Evolutionary conservation across 2,113 vertebrate species (phyloP).

Genomic region (Cyrtonyx montezumae): DNA sequence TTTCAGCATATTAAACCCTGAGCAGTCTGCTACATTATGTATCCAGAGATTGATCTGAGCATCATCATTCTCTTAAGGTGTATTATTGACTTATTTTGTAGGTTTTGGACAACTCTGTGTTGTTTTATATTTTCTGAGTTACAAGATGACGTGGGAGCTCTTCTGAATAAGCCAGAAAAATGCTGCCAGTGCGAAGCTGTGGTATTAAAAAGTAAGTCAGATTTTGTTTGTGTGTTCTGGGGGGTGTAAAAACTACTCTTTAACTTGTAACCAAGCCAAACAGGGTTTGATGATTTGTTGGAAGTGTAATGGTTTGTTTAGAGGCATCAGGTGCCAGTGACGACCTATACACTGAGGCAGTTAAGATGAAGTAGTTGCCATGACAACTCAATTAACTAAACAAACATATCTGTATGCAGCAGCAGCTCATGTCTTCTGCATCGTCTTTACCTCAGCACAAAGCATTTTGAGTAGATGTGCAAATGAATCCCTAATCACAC

Average conservation of each 20-base stretch:
- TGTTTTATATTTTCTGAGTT: neutral
- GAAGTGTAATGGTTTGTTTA: neutral
- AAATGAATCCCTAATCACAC: neutral
- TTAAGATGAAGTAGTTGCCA: conserved; percentile 42
- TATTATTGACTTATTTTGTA: neutral
- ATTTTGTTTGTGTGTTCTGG: too few species aligned
- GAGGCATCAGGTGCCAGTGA: neutral
- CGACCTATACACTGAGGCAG: neutral
- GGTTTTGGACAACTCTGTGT: neutral
- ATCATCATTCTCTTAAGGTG: neutral
- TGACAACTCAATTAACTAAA: conserved; percentile 57
- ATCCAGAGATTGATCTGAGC: neutral
- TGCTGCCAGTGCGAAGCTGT: neutral
- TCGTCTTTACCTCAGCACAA: neutral
- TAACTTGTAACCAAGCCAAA: neutral
- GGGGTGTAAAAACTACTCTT: neutral
- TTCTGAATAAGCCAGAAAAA: neutral
- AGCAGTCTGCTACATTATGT: neutral
- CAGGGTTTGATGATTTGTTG: neutral
- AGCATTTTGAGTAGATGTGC: neutral
- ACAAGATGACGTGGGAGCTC: neutral
- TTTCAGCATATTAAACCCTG: neutral
- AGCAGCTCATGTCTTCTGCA: neutral
- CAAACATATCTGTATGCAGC: conserved; percentile 20
- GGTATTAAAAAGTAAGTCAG: neutral